Conservation (phyloP, 2,113 vertebrate species). For the Malurus elegans region DNA sequence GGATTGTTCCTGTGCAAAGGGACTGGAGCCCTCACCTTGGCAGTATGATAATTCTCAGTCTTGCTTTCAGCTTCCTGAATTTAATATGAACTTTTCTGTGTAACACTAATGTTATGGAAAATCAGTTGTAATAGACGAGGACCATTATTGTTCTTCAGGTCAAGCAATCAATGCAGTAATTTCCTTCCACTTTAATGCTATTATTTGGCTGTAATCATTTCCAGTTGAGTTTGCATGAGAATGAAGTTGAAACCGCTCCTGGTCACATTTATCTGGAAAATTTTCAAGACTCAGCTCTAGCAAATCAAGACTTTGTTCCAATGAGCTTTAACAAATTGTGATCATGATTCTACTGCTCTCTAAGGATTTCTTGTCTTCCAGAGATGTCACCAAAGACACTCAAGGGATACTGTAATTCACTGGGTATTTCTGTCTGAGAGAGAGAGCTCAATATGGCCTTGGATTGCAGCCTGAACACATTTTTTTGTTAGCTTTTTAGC, state of each 20-base stretch:
- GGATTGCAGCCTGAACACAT: background rate
- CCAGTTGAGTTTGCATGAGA: slow-evolving; percentile 56
- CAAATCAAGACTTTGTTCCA: slow-evolving; percentile 11
- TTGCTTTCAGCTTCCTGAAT: slow-evolving; percentile 2
- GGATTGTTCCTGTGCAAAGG: background rate
- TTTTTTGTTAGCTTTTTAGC: background rate
- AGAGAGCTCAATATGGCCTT: background rate
- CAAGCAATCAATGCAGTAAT: slow-evolving; percentile 66
- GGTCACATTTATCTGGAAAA: slow-evolving; percentile 40
- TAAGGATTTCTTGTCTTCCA: background rate
- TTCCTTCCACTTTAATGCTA: slow-evolving; percentile 62
- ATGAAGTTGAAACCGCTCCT: slow-evolving; percentile 32
- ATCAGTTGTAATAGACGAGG: slow-evolving; percentile 17
- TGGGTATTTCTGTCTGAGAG: background rate
- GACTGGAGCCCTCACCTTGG: background rate
- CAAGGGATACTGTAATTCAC: background rate
- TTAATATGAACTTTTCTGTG: slow-evolving; percentile 21
- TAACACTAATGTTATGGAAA: slow-evolving; percentile 49
- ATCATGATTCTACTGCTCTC: background rate
- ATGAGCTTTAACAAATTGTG: background rate
- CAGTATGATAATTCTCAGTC: background rate
- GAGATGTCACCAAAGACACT: background rate
- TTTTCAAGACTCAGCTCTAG: slow-evolving; percentile 14
- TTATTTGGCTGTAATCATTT: slow-evolving; percentile 58
- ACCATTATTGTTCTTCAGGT: slow-evolving; percentile 63